Base-by-base conservation (phyloP, 2,797 vertebrate species). In the Pempheris klunzingeri region DNA sequence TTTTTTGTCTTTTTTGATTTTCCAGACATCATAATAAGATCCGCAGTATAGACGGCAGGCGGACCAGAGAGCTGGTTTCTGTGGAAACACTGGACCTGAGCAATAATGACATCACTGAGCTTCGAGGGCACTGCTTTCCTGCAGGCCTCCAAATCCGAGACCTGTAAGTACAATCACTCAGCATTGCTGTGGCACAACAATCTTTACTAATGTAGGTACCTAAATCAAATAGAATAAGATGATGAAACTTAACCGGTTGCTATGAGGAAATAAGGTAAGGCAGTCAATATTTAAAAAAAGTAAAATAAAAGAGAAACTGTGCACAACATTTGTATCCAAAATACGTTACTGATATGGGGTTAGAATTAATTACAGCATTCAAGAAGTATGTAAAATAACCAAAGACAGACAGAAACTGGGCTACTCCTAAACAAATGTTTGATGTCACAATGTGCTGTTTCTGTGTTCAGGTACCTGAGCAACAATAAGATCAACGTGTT, bases 11-110 rank as follows among this genome's bases (percentile, higher is more conserved):
- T 8, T 83, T 80, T 34, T 12, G 9, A 13, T 69, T 78, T 86
- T 82, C 32, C 83, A 99, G 98, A 92, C 96, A 98, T 83, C 97
- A 98, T 91, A 99, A 99, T 90, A 97, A 94, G 93, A 98, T 99
- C 84, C 94, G 93, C 73, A 95, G 88, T 18, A 91, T 99, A 69
- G 96, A 97, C 6, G 95, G 94, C 24, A 91, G 80, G 41, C 94
- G 87, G 3, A 94, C 97, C 84, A 91, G 94, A 88, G 94, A 94
- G 52, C 95, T 96, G 30, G 85, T 94, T 78, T 86, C 96, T 77
- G 87, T 98, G 91, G 96, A 98, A 94, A 96, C 95, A 0, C 85
- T 99, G 93, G 98, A 99, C 90, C 93, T 99, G 85, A 98, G 96
- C 84, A 96, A 95, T 59, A 99, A 99, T 90, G 96, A 99, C 89